These are phyloP conservation scores for Sarotherodon lohbergeri DNA, from an alignment of 2,113 vertebrate species.

Conservation along the genomic window DNA sequence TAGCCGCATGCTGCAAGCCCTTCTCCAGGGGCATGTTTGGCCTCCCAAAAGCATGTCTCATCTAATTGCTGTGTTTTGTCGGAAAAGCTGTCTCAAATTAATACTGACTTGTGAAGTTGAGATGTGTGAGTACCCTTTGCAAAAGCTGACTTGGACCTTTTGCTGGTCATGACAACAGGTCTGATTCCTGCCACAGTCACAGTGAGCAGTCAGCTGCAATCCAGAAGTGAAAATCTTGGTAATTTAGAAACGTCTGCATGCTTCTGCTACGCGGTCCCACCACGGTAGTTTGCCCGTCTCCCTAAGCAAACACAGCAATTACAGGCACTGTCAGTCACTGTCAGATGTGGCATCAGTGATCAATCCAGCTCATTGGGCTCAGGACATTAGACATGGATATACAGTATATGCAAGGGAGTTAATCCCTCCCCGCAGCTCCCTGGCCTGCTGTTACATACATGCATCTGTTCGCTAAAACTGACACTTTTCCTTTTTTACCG, in stretches of 20 bases:
- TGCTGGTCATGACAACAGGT: neutral
- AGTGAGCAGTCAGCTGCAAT: neutral
- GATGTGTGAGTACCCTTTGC: neutral
- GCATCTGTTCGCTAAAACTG: neutral
- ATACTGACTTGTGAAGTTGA: neutral
- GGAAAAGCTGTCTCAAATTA: neutral
- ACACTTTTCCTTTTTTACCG: neutral
- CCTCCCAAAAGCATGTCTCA: fast-evolving
- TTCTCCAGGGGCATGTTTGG: neutral
- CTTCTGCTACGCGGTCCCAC: neutral
- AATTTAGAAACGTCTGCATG: neutral
- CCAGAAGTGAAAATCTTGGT: neutral
- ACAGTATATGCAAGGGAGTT: constrained; percentile 31
- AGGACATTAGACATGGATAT: constrained; percentile 42
- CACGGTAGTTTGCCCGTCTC: constrained; percentile 19
- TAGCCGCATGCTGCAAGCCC: fast-evolving
- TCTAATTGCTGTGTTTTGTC: neutral
- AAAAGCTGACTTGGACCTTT: neutral
- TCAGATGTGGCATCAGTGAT: constrained; percentile 39
- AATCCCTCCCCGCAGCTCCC: constrained; percentile 15
- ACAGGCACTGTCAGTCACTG: constrained; percentile 56
- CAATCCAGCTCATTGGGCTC: constrained; percentile 46
- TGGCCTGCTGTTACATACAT: constrained; percentile 25
- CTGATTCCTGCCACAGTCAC: neutral
- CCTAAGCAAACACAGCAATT: constrained; percentile 59